phyloP scores from a whole-genome alignment of 2,797 vertebrate species.

The Silurus lanzhouensis region DNA sequence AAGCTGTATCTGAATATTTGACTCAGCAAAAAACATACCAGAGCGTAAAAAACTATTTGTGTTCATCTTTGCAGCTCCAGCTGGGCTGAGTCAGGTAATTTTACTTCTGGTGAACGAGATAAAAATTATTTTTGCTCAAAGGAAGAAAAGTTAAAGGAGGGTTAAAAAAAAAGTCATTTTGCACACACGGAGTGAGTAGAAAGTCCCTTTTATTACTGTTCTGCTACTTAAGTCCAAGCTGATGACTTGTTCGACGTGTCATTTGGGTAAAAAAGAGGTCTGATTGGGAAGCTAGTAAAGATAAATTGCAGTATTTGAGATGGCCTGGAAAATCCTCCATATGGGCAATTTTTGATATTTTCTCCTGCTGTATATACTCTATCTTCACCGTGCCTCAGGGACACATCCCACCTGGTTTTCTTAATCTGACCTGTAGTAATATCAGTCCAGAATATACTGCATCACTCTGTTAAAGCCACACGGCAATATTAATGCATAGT shows the following conservation, averaged over 20 bases:
- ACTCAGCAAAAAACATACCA: neutral
- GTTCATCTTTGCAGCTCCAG: conserved; percentile 4
- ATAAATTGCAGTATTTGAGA: neutral
- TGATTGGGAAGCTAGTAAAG: neutral
- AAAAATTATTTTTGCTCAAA: conserved; percentile 16
- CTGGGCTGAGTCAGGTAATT: conserved; percentile 17
- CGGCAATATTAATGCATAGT: too few species aligned
- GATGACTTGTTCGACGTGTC: conserved; percentile 1
- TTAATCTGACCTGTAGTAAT: neutral
- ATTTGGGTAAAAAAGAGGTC: neutral
- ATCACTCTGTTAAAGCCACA: neutral
- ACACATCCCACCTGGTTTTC: neutral
- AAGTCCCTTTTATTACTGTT: neutral
- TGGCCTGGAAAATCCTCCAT: neutral
- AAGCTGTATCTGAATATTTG: neutral
- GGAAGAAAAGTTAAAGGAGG: neutral
- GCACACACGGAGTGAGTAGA: neutral
- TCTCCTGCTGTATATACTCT: neutral
- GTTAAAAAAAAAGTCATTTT: neutral
- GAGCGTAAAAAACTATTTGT: neutral
- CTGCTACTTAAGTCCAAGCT: neutral
- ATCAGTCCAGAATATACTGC: neutral
- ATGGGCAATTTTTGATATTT: neutral
- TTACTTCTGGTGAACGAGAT: conserved; percentile 14
- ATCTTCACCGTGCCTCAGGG: too few species aligned